phyloP scores from a whole-genome alignment of 2,888 invertebrate genomes.

The Plagodis dolabraria region DNA sequence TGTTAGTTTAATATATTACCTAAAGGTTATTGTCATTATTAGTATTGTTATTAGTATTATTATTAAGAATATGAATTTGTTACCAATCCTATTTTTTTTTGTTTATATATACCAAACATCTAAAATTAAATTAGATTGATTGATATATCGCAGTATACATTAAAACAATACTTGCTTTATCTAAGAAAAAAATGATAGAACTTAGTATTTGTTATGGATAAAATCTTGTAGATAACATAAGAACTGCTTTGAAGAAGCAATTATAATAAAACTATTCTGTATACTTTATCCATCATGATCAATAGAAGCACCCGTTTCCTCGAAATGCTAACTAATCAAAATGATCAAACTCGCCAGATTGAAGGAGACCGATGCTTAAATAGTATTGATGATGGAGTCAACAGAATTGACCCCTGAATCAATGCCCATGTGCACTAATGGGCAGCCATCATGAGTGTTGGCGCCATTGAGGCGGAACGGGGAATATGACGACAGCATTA shows the following conservation, averaged over 20 bases:
- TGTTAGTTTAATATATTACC: too few relatives aligned
- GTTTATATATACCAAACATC: too few relatives aligned
- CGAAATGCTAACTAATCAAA: slow-evolving; percentile 28
- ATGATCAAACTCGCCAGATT: slow-evolving; percentile 39
- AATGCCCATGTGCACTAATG: slow-evolving; percentile 60
- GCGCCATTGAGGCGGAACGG: slow-evolving; percentile 43
- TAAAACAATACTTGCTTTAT: too few relatives aligned
- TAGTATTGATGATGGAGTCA: slow-evolving; percentile 76
- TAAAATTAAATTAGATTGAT: too few relatives aligned
- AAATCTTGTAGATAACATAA: background rate
- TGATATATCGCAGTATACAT: too few relatives aligned
- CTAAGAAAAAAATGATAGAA: too few relatives aligned
- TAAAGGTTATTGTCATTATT: too few relatives aligned
- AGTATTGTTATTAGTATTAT: too few relatives aligned
- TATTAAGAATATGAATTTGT: too few relatives aligned
- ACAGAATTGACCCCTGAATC: slow-evolving; percentile 78
- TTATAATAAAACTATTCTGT: background rate
- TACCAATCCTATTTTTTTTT: too few relatives aligned
- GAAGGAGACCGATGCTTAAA: slow-evolving; percentile 55
- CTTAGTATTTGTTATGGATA: too few relatives aligned
- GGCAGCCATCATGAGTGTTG: slow-evolving; percentile 48
- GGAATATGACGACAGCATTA: background rate
- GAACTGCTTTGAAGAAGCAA: background rate
- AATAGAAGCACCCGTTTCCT: background rate
- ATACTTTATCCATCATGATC: background rate